phyloP scores from a whole-genome alignment of 2,113 vertebrate species.

The Myodes glareolus region DNA sequence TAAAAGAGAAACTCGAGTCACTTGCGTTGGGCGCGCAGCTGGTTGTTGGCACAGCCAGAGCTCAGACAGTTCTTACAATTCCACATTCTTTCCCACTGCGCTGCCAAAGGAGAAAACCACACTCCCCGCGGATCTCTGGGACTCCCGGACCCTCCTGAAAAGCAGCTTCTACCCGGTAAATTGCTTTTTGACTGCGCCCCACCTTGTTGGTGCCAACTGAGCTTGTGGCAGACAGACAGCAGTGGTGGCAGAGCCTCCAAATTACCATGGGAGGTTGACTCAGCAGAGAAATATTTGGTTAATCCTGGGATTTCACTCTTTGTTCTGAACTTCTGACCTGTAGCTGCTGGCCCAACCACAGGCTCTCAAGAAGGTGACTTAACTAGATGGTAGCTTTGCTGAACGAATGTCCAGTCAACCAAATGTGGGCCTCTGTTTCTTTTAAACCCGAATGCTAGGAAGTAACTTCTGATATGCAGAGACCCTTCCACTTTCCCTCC shows the following conservation, averaged over 20 bases:
- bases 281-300: constrained; percentile 70
- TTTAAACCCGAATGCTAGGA: constrained; percentile 63
- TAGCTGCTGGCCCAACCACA: constrained; percentile 45
- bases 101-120: not conserved
- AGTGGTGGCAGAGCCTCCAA: constrained; percentile 26
- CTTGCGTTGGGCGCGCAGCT: not conserved
- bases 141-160: not conserved
- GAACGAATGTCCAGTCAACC: constrained; percentile 14
- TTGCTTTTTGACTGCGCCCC: not conserved
- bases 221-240: constrained; percentile 18
- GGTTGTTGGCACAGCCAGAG: not conserved
- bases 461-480: constrained; percentile 62
- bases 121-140: not conserved
- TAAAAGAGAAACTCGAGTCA: not conserved
- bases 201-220: not conserved
- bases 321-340: constrained; percentile 73
- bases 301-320: constrained; percentile 75
- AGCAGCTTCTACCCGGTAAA: not conserved
- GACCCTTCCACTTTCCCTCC: not conserved
- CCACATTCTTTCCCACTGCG: not conserved
- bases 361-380: constrained; percentile 40
- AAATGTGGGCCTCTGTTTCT: constrained; percentile 57
- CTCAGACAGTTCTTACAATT: not conserved
- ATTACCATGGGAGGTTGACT: constrained; percentile 59
- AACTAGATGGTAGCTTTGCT: constrained; percentile 53